Conservation (phyloP, 2,797 vertebrate species). For the Chelmon rostratus region DNA sequence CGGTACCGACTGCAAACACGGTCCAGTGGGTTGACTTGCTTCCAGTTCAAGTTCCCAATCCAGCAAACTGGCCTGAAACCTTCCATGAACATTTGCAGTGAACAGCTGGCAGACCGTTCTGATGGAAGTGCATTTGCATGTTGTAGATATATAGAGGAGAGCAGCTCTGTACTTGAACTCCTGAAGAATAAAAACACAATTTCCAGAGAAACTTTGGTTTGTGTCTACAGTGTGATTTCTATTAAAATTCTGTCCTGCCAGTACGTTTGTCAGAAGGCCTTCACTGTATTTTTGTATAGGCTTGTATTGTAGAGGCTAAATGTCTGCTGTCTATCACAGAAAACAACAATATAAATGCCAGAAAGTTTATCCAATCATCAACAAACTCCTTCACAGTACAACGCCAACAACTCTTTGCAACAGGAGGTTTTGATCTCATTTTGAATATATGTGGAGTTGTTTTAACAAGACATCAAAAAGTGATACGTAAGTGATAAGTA, state of each 20-base stretch:
- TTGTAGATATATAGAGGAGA: slow-evolving; percentile 7
- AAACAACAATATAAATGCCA: not conserved
- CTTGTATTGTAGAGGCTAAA: not conserved
- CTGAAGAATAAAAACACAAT: slow-evolving; percentile 25
- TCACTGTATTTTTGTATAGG: slow-evolving; percentile 5
- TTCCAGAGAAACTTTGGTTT: slow-evolving; percentile 22
- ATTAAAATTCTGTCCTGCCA: slow-evolving; percentile 15
- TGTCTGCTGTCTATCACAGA: not conserved
- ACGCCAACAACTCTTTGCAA: not conserved
- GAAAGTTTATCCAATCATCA: not conserved
- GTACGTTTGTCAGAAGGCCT: not conserved
- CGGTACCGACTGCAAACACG: slow-evolving; percentile 5
- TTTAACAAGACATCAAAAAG: not conserved
- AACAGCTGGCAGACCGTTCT: slow-evolving; percentile 41
- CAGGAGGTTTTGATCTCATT: not conserved
- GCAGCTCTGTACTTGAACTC: slow-evolving; percentile 26
- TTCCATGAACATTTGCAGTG: slow-evolving; percentile 19
- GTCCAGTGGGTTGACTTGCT: slow-evolving; percentile 45
- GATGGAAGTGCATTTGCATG: slow-evolving; percentile 30
- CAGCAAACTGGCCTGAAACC: slow-evolving; percentile 46
- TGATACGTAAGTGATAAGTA: not conserved
- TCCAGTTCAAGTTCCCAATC: slow-evolving; percentile 39
- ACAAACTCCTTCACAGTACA: not conserved
- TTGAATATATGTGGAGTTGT: not conserved
- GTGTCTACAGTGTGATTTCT: not conserved